These are phyloP conservation scores for Alentia gelatinosa DNA, from an alignment of 2,888 invertebrate species.

Conservation along the genomic window DNA sequence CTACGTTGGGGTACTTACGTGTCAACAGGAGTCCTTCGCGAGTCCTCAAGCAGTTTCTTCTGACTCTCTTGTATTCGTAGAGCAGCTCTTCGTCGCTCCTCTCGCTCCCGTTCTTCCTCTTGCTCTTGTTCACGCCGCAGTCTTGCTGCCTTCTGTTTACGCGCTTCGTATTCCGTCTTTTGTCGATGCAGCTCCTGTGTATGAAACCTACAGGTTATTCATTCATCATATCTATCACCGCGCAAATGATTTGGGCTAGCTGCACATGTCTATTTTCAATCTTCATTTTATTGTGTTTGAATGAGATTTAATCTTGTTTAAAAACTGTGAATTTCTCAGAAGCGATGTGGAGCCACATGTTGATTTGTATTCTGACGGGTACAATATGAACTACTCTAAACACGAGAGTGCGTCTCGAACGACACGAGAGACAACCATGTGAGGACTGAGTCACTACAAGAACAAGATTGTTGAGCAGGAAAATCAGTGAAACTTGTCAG, in stretches of 20 bases:
- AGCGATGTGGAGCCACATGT: constrained; percentile 7
- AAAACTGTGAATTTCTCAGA: background rate
- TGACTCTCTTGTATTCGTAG: constrained; percentile 74
- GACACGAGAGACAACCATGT: background rate
- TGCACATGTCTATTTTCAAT: too few species aligned
- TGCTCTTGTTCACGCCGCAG: constrained; percentile 74
- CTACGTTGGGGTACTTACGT: background rate
- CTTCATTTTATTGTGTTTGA: too few species aligned
- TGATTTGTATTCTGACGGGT: background rate
- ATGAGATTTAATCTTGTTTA: too few species aligned
- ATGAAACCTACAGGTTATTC: too few species aligned
- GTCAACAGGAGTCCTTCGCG: constrained; percentile 60
- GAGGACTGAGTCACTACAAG: background rate
- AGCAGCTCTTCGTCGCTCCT: constrained; percentile 71
- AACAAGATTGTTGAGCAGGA: background rate
- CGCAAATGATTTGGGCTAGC: too few species aligned
- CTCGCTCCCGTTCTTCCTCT: constrained; percentile 67
- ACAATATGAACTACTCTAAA: background rate
- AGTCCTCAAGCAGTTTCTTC: constrained; percentile 69
- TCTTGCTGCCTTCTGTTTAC: constrained; percentile 77
- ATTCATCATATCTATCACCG: too few species aligned
- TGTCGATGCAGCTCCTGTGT: constrained; percentile 78
- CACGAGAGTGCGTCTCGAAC: background rate
- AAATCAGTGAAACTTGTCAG: background rate
- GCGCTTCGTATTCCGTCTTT: constrained; percentile 77